A percentile compares a stretch with the other conserved stretches of the same genome.
Conservation (phyloP, 2,113 vertebrate species). For the Barnardius zonarius region DNA sequence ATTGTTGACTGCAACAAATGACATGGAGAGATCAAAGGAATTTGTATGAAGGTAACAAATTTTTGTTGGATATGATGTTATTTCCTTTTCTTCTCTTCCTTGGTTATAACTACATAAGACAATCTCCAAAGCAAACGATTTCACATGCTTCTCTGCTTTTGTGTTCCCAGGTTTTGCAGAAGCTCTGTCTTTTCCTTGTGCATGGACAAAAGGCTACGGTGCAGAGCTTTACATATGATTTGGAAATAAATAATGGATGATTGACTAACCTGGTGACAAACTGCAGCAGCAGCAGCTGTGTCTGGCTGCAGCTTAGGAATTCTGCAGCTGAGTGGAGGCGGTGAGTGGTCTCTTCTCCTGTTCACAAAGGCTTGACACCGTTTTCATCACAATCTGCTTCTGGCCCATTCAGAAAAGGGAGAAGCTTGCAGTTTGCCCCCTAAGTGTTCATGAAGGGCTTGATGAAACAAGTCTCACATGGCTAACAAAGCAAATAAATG, state of each 20-base stretch:
- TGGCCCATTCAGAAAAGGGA: background rate
- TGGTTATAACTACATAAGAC: background rate
- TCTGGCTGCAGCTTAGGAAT: background rate
- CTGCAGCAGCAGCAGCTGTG: conserved; percentile 35
- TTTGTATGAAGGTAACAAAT: background rate
- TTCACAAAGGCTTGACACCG: background rate
- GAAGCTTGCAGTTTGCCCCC: background rate
- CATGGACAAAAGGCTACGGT: background rate
- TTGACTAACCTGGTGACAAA: conserved; percentile 41
- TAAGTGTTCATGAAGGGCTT: background rate
- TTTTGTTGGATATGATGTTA: background rate
- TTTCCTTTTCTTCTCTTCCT: background rate
- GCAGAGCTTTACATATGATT: conserved; percentile 14
- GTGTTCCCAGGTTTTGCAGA: background rate
- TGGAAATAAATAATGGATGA: conserved; percentile 63
- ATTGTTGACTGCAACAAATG: background rate
- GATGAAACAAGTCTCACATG: background rate
- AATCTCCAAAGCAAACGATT: background rate
- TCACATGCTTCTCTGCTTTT: background rate
- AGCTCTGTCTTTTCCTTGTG: background rate
- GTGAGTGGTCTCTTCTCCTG: background rate
- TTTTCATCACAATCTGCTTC: background rate
- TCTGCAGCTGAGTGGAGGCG: background rate
- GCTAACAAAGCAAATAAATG: background rate
- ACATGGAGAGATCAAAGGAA: background rate